phyloP scores from a whole-genome alignment of 2,797 vertebrate species.

The Diplodus sargus region DNA sequence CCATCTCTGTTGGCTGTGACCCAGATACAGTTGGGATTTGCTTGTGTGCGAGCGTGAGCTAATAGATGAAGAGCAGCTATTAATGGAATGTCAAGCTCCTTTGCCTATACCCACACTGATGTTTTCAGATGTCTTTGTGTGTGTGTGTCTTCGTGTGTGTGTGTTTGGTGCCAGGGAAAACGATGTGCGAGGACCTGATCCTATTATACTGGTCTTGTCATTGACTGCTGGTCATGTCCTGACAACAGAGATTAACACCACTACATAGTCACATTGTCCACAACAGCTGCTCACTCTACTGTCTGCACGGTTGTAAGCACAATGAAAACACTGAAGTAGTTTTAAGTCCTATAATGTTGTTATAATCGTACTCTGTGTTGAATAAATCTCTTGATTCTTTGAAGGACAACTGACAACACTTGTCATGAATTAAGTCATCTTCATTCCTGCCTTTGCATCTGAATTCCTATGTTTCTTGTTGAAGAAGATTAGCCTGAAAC shows the following conservation, averaged over 20 bases:
- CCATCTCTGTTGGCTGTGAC: constrained; percentile 74
- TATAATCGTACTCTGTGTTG: background rate
- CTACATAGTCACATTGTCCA: constrained; percentile 30
- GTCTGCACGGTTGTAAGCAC: background rate
- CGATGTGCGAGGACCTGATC: constrained; percentile 31
- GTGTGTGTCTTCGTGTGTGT: constrained; percentile 14
- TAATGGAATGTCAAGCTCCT: constrained; percentile 48
- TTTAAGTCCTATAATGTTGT: background rate
- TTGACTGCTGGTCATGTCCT: constrained; percentile 26
- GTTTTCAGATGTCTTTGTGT: constrained; percentile 29
- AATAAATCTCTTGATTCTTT: background rate
- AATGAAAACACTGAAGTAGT: background rate
- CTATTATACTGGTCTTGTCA: constrained; percentile 36
- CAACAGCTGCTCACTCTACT: constrained; percentile 1
- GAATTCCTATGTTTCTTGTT: background rate
- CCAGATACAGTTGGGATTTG: constrained; percentile 70
- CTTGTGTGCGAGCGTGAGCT: constrained; percentile 16
- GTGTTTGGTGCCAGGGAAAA: constrained; percentile 16
- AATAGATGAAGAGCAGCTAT: constrained; percentile 56
- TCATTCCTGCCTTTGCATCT: background rate
- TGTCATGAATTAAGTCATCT: background rate
- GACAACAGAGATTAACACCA: constrained; percentile 51
- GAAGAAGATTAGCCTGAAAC: background rate
- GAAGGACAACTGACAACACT: background rate
- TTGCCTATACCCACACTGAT: constrained; percentile 37